Percentiles rank a stretch among this genome's conserved stretches.
These are phyloP conservation scores for Diarsia rubi DNA, from an alignment of 2,888 invertebrate genomes.

Conservation along the genomic window DNA sequence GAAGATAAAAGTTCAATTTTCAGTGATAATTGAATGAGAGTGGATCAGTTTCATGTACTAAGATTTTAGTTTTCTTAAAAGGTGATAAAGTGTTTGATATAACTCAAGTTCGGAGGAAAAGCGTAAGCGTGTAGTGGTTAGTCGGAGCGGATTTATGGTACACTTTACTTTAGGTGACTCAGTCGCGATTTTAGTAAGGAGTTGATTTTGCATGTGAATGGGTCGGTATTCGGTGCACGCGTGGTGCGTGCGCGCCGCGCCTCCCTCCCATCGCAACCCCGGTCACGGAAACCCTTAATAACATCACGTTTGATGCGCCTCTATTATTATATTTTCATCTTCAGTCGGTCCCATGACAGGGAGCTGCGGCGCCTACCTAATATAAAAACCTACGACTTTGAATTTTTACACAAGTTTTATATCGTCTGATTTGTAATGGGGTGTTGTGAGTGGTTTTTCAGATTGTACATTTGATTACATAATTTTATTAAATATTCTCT, in stretches of 20 bases:
- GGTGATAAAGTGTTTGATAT: conserved; percentile 44
- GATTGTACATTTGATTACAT: not conserved
- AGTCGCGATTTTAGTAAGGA: conserved; percentile 78
- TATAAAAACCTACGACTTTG: conserved; percentile 73
- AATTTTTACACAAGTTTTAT: conserved; percentile 73
- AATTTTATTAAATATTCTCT: not conserved
- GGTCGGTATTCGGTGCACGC: conserved; percentile 85
- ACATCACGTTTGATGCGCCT: conserved; percentile 91
- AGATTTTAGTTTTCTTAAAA: conserved; percentile 15
- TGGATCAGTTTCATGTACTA: conserved; percentile 9
- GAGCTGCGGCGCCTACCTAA: conserved; percentile 78
- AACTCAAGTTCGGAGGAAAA: conserved; percentile 66
- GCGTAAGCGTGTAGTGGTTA: conserved; percentile 63
- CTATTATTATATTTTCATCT: conserved; percentile 91
- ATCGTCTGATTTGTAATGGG: conserved; percentile 60
- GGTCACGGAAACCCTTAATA: conserved; percentile 89
- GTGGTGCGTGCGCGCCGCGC: conserved; percentile 82
- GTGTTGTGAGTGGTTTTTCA: not conserved
- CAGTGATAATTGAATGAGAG: conserved; percentile 39
- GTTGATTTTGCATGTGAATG: conserved; percentile 87
- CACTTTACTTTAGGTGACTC: conserved; percentile 70
- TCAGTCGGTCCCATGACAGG: conserved; percentile 87
- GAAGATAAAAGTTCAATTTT: conserved; percentile 60
- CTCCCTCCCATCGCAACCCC: conserved; percentile 76
- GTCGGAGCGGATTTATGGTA: conserved; percentile 75